Evolutionary conservation across 2,113 vertebrate species (phyloP).

Genomic region (Solea senegalensis): DNA sequence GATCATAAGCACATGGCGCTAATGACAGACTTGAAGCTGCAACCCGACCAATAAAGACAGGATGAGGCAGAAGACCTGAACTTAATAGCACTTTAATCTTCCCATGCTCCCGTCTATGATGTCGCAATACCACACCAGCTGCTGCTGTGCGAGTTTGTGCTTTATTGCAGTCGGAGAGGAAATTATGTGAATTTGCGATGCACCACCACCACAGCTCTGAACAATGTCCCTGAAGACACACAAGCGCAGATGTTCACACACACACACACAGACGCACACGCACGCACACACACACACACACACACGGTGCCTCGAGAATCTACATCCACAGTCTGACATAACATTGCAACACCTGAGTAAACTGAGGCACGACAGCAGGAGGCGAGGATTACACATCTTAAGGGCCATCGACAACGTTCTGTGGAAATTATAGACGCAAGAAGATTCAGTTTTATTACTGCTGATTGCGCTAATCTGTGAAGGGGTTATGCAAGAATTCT

Average conservation of each 20-base stretch:
- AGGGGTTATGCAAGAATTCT: slow-evolving; percentile 6
- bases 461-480: slow-evolving; percentile 20
- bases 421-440: neutral
- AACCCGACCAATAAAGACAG: slow-evolving; percentile 42
- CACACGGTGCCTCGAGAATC: slow-evolving; percentile 18
- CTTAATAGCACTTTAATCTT: slow-evolving; percentile 57
- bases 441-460: slow-evolving; percentile 1
- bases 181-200: slow-evolving; percentile 20
- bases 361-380: slow-evolving; percentile 37
- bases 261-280: neutral
- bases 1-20: slow-evolving; percentile 17
- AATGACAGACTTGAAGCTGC: slow-evolving; percentile 50
- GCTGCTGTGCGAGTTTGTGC: neutral
- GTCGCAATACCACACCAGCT: slow-evolving; percentile 10
- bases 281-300: slow-evolving; percentile 1
- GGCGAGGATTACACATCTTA: neutral
- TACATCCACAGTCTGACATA: slow-evolving; percentile 52
- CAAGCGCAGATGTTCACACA: neutral
- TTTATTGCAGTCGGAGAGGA: slow-evolving; percentile 5
- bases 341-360: slow-evolving; percentile 65
- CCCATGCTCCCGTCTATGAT: slow-evolving; percentile 9
- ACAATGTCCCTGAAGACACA: neutral
- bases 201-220: slow-evolving; percentile 7
- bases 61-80: slow-evolving; percentile 28
- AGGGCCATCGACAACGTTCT: neutral